Evolutionary conservation across 2,113 vertebrate species (phyloP), one percentile per base, ranked within the genome.

Genomic region (Cyphomyrus discorhynchus): DNA sequence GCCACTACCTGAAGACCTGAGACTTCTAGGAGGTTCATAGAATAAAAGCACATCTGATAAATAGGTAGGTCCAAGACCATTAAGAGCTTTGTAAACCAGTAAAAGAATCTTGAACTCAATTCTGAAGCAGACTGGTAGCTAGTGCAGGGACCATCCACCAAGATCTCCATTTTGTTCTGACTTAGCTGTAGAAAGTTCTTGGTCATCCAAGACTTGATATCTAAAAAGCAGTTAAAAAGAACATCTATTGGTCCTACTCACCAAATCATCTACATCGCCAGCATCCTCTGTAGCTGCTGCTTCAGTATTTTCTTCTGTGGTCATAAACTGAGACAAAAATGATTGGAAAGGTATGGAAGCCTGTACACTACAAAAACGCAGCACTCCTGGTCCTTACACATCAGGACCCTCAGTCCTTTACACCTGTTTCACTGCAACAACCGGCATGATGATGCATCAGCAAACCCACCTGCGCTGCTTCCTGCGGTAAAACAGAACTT

Each of bases 211-310:
- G 52, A 53, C 52, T 52, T 17, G 3, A 52, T 52, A 53, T 53
- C 3, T 53, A 53, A 19, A 53, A 53, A 53, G 52, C 52, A 53
- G 52, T 53, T 53, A 53, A 53, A 53, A 21, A 53, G 4, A 1
- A 19, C 52, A 53, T 53, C 52, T 53, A 53, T 53, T 19, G 5
- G 52, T 53, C 52, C 17, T 21, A 93, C 96, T 96, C 92, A 98
- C 98, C 96, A 99, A 94, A 92, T 99, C 98, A 92, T 99, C 98
- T 35, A 99, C 96, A 90, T 99, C 98, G 83, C 96, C 98, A 53
- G 93, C 94, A 90, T 98, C 97, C 62, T 97, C 95, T 24, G 95
- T 92, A 3, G 92, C 90, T 91, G 95, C 95, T 15, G 91, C 92
- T 89, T 24, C 87, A 42, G 95, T 91, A 89, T 94, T 95, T 90